Base-by-base conservation (phyloP, 2,113 vertebrate genomes). In the Gadus chalcogrammus region DNA sequence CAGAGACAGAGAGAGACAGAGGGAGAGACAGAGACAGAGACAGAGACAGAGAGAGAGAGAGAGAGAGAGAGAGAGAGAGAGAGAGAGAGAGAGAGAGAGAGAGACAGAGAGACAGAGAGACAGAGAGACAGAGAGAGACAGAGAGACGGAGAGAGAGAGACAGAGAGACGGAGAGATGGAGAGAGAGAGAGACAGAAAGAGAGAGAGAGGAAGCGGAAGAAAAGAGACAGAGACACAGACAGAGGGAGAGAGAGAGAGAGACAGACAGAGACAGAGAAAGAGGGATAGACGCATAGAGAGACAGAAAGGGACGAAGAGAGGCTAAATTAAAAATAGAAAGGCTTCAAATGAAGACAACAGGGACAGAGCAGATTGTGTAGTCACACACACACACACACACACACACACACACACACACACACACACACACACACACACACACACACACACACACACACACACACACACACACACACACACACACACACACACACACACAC, bases 131-230 rank as follows among this genome's bases (percentile, higher is more conserved):
- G 64, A 73, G 31, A 73, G 60, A 69, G 59, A 63, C 13, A 38
- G 38, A 59, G 48, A 31, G 28, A 31, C 28, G 17, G 38, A 20
- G 53, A 48, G 9, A 15, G 15, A 69, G 7, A 69, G 13, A 52
- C 8, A 27, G 61, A 13, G 22, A 48, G 53, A 67, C 11, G 53
- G 73, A 89, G 64, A 27, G 18, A 69, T 2, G 4, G 22, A 65
- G 64, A 72, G 53, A 76, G 61, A 59, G 73, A 89, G 74, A 77
- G 85, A 75, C 67, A 81, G 68, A 82, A 20, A 58, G 58, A 70
- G 64, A 73, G 31, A 73, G 60, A 31, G 28, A 31, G 28, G 4
- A 2, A 31, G 28, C 2, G 28, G 4, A 2, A 31, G 28, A 31
- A 4, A 4, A 31, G 28, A 31, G 28, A 31, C 28, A 31, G 28